Conservation (phyloP, 1,140 invertebrate genomes). For the Ptiloglossa arizonensis region DNA sequence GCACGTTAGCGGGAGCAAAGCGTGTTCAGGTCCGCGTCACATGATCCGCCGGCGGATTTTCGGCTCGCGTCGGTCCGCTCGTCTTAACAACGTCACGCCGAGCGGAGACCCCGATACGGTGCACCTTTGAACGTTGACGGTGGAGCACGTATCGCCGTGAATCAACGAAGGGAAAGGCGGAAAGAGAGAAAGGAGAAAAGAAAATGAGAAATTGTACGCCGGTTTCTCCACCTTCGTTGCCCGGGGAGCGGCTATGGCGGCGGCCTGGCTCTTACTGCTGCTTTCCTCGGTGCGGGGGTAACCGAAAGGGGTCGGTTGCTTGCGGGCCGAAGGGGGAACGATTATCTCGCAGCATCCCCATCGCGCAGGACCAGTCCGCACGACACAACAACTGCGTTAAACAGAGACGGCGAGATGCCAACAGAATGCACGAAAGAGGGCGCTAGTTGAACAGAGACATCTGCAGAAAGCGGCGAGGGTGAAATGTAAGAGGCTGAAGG, state of each 20-base stretch:
- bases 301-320: slow-evolving; percentile 55
- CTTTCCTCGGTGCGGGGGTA: slow-evolving; percentile 62
- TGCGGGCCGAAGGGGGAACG: slow-evolving; percentile 48
- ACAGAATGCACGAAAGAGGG: slow-evolving; percentile 25
- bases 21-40: slow-evolving; percentile 49
- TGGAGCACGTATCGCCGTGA: slow-evolving; percentile 29
- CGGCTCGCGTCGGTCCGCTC: neutral
- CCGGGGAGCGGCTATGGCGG: slow-evolving; percentile 79
- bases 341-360: slow-evolving; percentile 75
- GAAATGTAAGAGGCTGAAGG: neutral
- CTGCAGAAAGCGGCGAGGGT: neutral
- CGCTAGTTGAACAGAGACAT: slow-evolving; percentile 24
- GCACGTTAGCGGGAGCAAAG: slow-evolving; percentile 13
- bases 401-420: neutral
- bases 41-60: slow-evolving; percentile 34
- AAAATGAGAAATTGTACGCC: slow-evolving; percentile 55
- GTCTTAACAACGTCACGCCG: neutral
- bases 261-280: slow-evolving; percentile 79
- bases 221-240: slow-evolving; percentile 63
- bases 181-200: slow-evolving; percentile 28
- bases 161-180: slow-evolving; percentile 32
- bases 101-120: neutral
- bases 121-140: neutral
- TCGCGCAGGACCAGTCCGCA: slow-evolving; percentile 73
- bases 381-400: slow-evolving; percentile 1